phyloP scores from a whole-genome alignment of 2,888 invertebrate genomes.

The Salticus scenicus region DNA sequence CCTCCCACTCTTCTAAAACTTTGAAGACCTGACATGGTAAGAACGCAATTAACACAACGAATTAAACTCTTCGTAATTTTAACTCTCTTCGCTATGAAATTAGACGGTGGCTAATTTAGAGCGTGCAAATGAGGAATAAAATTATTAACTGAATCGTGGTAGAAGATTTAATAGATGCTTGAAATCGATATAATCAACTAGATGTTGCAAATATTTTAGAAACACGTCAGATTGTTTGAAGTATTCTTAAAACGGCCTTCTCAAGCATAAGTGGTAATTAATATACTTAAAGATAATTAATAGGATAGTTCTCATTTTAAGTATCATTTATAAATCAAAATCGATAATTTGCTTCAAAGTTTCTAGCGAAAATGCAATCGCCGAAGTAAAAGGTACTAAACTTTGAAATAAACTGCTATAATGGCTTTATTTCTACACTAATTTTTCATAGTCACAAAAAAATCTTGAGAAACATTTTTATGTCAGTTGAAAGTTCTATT shows the following conservation, averaged over 20 bases:
- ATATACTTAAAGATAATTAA: background rate
- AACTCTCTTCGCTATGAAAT: background rate
- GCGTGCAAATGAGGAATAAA: slow-evolving; percentile 5
- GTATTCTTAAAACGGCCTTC: background rate
- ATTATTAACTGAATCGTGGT: background rate
- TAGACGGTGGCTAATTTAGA: slow-evolving; percentile 5
- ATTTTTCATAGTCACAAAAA: too few relatives aligned
- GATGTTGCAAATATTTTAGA: background rate
- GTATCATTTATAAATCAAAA: background rate
- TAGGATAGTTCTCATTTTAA: background rate
- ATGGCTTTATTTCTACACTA: too few relatives aligned
- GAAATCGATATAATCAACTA: background rate
- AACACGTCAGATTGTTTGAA: background rate
- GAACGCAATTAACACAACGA: slow-evolving; percentile 22
- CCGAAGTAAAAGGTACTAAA: too few relatives aligned
- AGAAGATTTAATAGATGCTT: background rate
- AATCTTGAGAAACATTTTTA: too few relatives aligned
- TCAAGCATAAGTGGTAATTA: background rate
- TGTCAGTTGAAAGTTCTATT: too few relatives aligned
- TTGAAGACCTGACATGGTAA: slow-evolving; percentile 14
- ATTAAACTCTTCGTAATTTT: slow-evolving; percentile 6
- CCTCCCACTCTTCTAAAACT: background rate
- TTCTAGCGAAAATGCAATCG: too few relatives aligned
- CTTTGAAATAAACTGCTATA: too few relatives aligned
- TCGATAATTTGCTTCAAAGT: background rate